Conservation (phyloP, 2,888 invertebrate species). For the Hoplodrina blanda region DNA sequence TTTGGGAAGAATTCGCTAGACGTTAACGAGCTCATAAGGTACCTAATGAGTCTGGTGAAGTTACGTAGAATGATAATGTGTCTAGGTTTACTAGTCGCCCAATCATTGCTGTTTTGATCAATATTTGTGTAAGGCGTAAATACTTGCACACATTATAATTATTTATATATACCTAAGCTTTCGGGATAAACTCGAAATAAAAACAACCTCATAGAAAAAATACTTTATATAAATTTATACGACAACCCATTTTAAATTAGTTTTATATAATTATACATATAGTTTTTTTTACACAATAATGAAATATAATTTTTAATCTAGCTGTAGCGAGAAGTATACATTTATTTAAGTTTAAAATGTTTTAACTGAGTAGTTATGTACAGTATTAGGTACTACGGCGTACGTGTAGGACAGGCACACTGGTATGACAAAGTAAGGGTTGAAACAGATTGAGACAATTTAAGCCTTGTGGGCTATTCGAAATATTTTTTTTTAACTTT, state of each 20-base stretch:
- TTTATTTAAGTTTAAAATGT: constrained; percentile 55
- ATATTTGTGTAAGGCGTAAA: not conserved
- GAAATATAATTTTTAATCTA: constrained; percentile 65
- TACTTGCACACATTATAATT: no score
- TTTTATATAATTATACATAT: constrained; percentile 63
- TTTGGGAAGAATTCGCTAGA: not conserved
- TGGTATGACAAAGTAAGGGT: constrained; percentile 67
- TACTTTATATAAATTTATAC: constrained; percentile 88
- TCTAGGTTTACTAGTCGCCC: not conserved
- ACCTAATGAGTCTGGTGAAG: not conserved
- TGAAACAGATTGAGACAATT: constrained; percentile 27
- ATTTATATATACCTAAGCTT: not conserved
- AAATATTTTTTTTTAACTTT: not conserved
- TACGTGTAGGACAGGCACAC: constrained; percentile 79
- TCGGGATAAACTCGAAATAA: constrained; percentile 59
- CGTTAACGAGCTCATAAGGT: not conserved
- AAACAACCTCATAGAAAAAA: constrained; percentile 78
- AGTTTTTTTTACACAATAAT: constrained; percentile 78
- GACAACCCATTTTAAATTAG: constrained; percentile 83
- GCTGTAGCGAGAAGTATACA: constrained; percentile 65
- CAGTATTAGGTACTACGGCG: constrained; percentile 63
- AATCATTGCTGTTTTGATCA: not conserved
- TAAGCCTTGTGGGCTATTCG: constrained; percentile 20
- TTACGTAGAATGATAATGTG: not conserved
- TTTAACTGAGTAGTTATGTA: constrained; percentile 62